Percentiles rank a stretch among this genome's conserved stretches.
Evolutionary conservation across 2,888 invertebrate species (phyloP).

Genomic region (Parasteatoda lunata): DNA sequence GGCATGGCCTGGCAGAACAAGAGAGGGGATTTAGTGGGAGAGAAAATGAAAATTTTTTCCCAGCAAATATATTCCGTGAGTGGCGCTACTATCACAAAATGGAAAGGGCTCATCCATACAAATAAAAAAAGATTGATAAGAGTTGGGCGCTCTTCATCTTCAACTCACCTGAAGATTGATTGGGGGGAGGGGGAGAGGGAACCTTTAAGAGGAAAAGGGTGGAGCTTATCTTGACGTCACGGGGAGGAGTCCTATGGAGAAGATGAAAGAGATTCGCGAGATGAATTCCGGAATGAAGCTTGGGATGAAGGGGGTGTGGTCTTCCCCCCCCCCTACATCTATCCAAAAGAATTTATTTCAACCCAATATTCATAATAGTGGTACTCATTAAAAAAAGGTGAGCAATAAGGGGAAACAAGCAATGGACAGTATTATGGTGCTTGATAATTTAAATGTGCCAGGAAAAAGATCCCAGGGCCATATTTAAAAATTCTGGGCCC

Average conservation of each 20-base stretch:
- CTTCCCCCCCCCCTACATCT: not conserved
- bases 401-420: too few species aligned
- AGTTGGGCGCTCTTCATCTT: conserved; percentile 11
- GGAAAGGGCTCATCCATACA: not conserved
- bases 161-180: conserved; percentile 59
- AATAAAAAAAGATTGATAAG: not conserved
- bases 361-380: too few species aligned
- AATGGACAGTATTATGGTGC: too few species aligned
- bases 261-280: conserved; percentile 55
- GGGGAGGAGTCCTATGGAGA: conserved; percentile 29
- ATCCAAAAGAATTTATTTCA: too few species aligned
- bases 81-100: conserved; percentile 33
- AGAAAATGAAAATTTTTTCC: conserved; percentile 48
- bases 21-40: conserved; percentile 12
- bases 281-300: not conserved
- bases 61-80: conserved; percentile 23
- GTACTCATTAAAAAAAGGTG: too few species aligned
- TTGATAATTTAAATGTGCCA: too few species aligned
- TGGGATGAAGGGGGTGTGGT: not conserved
- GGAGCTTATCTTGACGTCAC: conserved; percentile 39
- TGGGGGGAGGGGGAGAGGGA: conserved; percentile 7
- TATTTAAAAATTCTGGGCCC: too few species aligned
- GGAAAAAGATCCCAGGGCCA: too few species aligned
- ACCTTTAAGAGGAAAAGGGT: conserved; percentile 2
- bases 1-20: conserved; percentile 37